Evolutionary conservation across 1,140 invertebrate species (phyloP).

Genomic region (Zophobas morio): DNA sequence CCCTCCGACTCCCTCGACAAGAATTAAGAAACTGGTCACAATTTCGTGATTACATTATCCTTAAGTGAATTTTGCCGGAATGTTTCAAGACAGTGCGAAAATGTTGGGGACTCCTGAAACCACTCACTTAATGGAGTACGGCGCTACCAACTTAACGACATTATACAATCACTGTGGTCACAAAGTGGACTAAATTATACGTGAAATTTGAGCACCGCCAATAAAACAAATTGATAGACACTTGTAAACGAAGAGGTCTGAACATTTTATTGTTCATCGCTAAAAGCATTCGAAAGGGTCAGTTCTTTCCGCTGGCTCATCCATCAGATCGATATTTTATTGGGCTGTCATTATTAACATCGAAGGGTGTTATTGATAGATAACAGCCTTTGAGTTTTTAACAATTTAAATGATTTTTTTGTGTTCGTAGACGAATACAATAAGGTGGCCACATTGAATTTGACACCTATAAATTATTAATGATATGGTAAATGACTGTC

Average conservation of each 20-base stretch:
- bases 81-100: background rate
- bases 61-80: background rate
- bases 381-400: conserved; percentile 25
- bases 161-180: conserved; percentile 16
- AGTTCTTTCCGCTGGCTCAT: conserved; percentile 24
- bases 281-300: conserved; percentile 33
- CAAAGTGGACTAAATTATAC: conserved; percentile 39
- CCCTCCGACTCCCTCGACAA: no score
- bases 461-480: conserved; percentile 45
- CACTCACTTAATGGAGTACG: background rate
- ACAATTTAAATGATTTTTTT: conserved; percentile 41
- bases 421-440: conserved; percentile 40
- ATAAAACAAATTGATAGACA: conserved; percentile 27
- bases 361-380: conserved; percentile 40
- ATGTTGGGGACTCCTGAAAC: conserved; percentile 21
- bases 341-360: conserved; percentile 28
- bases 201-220: conserved; percentile 38
- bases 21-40: background rate
- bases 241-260: conserved; percentile 4
- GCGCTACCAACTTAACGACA: background rate
- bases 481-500: conserved; percentile 46
- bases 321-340: conserved; percentile 38
- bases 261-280: conserved; percentile 39
- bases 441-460: conserved; percentile 38
- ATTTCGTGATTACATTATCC: background rate